phyloP scores from a whole-genome alignment of 1,140 invertebrate species.

The Daktulosphaira vitifoliae region DNA sequence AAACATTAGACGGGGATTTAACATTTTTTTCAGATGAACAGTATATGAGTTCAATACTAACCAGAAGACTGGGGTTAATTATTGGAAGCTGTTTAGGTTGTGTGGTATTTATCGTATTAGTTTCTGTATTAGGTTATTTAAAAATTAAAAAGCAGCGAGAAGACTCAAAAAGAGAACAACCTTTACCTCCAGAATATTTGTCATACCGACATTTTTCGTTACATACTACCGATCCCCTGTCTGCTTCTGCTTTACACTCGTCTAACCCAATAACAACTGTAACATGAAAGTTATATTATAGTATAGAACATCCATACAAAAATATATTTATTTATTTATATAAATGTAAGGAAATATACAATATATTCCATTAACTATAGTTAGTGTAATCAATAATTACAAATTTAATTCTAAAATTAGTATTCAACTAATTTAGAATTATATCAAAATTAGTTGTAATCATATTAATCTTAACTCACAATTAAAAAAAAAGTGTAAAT shows the following conservation, averaged over 20 bases:
- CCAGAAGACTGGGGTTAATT: conserved; percentile 68
- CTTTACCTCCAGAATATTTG: conserved; percentile 57
- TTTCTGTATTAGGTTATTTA: conserved; percentile 72
- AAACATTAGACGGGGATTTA: conserved; percentile 62
- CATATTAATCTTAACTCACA: no score
- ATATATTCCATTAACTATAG: no score
- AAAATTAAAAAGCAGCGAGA: conserved; percentile 74
- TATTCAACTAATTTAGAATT: no score
- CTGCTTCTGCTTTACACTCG: neutral
- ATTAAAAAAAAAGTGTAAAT: no score
- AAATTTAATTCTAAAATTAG: no score
- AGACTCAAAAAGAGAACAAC: conserved; percentile 59
- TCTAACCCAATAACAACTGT: neutral
- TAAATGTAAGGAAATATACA: no score
- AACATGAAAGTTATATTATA: no score
- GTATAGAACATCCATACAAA: no score
- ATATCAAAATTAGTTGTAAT: no score
- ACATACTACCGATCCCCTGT: conserved; percentile 43
- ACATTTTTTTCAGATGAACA: conserved; percentile 48
- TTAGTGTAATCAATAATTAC: no score
- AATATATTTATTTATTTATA: no score
- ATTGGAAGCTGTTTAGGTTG: conserved; percentile 77
- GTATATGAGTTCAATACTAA: conserved; percentile 53
- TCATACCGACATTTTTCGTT: conserved; percentile 51
- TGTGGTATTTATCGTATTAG: conserved; percentile 70